Evolutionary conservation across 2,888 invertebrate species (phyloP), one percentile per base, ranked within the genome.

Genomic region (Chrysolina americana): DNA sequence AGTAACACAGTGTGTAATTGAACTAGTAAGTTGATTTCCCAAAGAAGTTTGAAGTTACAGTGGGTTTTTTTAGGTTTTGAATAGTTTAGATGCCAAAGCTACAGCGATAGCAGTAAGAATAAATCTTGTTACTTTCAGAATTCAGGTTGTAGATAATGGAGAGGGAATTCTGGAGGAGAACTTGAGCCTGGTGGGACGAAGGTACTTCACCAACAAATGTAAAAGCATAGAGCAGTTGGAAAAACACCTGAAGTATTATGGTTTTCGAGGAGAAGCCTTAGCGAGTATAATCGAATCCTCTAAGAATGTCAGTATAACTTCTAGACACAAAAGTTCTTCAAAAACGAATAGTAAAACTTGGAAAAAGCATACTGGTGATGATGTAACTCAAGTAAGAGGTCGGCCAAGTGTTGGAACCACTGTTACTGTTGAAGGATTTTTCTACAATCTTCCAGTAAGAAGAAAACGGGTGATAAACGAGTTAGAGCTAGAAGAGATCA

Each of bases 111-210:
- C 94, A 21, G 89, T 95, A 68, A 89, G 94, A 82, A 85, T 95
- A 28, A 89, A 94, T 85, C 86, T 92, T 36, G 84, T 88, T 71
- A 89, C 90, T 76, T 90, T 90, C 81, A 90, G 89, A 79, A 89
- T 96, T 78, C 94, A 94, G 90, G 93, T 95, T 8, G 89, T 95
- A 50, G 96, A 96, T 85, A 94, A 95, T 89, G 95, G 95, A 1
- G 81, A 78, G 80, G 96, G 96, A 2, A 91, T 96, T 41, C 80
- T 87, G 2, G 86, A 88, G 80, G 82, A 87, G 36, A 90, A 93
- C 83, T 88, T 95, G 75, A 83, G 89, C 64, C 78, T 87, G 28
- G 83, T 94, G 65, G 95, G 93, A 15, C 86, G 89, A 79, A 90
- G 91, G 78, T 90, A 93, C 81, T 89, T 90, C 82, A 93, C 94